Evolutionary conservation across 2,797 vertebrate genomes (phyloP), one percentile per base, ranked within the genome.

Genomic region (Protonibea diacanthus): DNA sequence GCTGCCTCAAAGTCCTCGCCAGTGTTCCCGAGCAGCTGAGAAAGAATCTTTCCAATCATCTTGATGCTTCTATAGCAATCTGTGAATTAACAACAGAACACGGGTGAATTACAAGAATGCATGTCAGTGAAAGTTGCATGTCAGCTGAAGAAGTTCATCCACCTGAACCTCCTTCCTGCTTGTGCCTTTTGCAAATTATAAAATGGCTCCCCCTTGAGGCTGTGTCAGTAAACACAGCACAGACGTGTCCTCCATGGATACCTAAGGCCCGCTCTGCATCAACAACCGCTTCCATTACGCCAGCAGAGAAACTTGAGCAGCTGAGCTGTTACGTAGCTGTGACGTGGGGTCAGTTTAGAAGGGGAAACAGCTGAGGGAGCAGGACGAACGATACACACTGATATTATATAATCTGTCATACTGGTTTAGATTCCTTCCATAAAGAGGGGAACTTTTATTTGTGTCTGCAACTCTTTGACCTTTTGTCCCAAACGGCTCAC

Each of bases 31-130:
- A 96, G 86, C 48, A 96, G 82, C 20, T 94, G 94, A 75, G 90
- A 89, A 6, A 95, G 62, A 63, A 96, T 72, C 85, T 91, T 95
- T 53, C 91, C 92, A 1, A 96, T 85, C 95, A 96, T 96, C 55
- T 83, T 85, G 23, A 17, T 5, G 21, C 52, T 63, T 76, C 45
- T 13, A 0, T 57, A 58, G 17, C 3, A 21, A 69, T 49, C 89
- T 88, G 81, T 33, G 14, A 72, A 80, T 27, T 0, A 69, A 68
- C 2, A 62, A 58, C 10, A 80, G n/a, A 38, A 38, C 33, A 9
- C 8, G 33, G 29, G 8, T 60, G 7, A 57, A 29, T 12, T 1
- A 3, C 17, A 42, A 18, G 38, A 60, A 55, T 5, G 12, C 14
- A 44, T 33, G 33, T 38, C 2, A 40, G 45, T 8, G 9, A 23